Evolutionary conservation across 2,888 invertebrate species (phyloP).

Genomic region (Acleris literana): DNA sequence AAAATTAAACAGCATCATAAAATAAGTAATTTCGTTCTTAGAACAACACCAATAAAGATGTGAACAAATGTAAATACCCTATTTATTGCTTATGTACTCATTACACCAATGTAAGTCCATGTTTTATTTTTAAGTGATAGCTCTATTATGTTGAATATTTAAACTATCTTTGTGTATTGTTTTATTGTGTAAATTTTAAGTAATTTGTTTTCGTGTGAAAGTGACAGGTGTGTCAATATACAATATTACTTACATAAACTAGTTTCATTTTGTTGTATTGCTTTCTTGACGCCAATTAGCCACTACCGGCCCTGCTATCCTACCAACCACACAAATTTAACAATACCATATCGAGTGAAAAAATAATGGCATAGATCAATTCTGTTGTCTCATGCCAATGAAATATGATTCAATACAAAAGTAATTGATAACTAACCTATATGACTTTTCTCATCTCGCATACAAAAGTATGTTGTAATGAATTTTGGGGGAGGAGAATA

Average conservation of each 20-base stretch:
- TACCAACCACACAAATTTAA: neutral
- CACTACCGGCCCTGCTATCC: constrained; percentile 2
- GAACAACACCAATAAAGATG: constrained; percentile 28
- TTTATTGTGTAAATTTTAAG: constrained; percentile 79
- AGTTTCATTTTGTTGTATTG: constrained; percentile 55
- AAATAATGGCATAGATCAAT: constrained; percentile 15
- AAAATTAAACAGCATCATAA: constrained; percentile 33
- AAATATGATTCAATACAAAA: constrained; percentile 21
- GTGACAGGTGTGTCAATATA: constrained; percentile 81
- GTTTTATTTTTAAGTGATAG: constrained; percentile 73
- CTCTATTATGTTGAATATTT: constrained; percentile 77
- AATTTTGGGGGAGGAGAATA: constrained; percentile 45
- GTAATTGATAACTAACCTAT: constrained; percentile 5
- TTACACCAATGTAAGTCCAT: constrained; percentile 58
- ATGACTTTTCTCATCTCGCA: neutral
- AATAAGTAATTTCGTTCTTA: constrained; percentile 21
- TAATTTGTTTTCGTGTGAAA: constrained; percentile 78
- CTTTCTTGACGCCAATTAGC: constrained; percentile 16
- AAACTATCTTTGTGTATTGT: constrained; percentile 71
- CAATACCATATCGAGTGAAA: constrained; percentile 18
- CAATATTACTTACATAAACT: constrained; percentile 71
- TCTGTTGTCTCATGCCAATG: constrained; percentile 1
- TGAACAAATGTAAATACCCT: constrained; percentile 57
- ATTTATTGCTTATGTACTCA: constrained; percentile 59
- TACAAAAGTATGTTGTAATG: constrained; percentile 21